Percentiles rank a stretch among this genome's conserved stretches.
Conservation (phyloP, 2,797 vertebrate genomes). For the Rousettus madagascariensis region DNA sequence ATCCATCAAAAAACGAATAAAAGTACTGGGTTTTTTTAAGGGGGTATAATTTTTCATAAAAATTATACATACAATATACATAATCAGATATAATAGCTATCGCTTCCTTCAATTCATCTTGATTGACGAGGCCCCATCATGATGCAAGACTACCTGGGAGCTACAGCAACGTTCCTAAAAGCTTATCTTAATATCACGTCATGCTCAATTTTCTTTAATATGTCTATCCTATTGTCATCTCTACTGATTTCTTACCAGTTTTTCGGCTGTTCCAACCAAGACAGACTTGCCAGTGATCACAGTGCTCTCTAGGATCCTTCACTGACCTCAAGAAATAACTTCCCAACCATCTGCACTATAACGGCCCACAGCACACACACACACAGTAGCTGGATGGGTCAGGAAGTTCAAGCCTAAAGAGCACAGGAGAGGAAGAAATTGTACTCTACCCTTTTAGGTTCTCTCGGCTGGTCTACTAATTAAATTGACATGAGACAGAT, state of each 20-base stretch:
- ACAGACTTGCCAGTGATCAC: background rate
- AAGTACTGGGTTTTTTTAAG: background rate
- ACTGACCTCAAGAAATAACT: background rate
- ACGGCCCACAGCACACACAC: background rate
- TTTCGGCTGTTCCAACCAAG: background rate
- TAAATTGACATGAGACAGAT: background rate
- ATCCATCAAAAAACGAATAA: background rate
- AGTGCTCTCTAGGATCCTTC: background rate
- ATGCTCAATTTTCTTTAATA: background rate
- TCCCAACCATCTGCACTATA: background rate
- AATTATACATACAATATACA: background rate
- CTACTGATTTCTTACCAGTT: background rate
- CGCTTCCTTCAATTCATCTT: background rate
- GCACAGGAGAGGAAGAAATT: background rate
- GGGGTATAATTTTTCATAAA: background rate
- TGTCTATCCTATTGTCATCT: background rate
- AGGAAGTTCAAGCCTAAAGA: background rate
- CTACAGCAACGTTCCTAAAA: background rate
- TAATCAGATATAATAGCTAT: background rate
- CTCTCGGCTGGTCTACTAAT: background rate
- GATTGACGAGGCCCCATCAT: background rate
- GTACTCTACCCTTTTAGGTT: background rate
- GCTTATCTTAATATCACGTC: background rate
- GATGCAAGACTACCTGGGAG: background rate
- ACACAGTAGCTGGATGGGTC: background rate